Evolutionary conservation across 2,888 invertebrate genomes (phyloP).

Genomic region (Barypeithes pellucidus): DNA sequence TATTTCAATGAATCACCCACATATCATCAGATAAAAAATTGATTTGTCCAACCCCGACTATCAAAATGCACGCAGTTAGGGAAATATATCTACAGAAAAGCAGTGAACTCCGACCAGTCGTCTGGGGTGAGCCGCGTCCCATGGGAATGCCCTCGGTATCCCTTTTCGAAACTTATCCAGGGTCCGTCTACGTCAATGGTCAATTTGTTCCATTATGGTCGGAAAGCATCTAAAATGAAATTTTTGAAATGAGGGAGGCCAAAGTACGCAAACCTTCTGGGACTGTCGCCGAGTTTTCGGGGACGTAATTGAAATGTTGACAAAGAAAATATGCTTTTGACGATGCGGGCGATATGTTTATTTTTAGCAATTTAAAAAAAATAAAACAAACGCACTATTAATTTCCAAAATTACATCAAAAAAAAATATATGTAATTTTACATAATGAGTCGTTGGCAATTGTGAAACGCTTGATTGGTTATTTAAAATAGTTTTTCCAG

Average conservation of each 20-base stretch:
- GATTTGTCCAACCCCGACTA: slow-evolving; percentile 35
- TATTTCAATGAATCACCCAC: slow-evolving; percentile 13
- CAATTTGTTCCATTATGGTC: slow-evolving; percentile 53
- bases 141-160: slow-evolving; percentile 37
- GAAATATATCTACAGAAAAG: slow-evolving; percentile 32
- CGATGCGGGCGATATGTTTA: too few species aligned
- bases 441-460: too few species aligned
- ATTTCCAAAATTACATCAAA: too few species aligned
- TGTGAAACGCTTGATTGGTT: too few species aligned
- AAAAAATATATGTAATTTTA: too few species aligned
- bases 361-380: too few species aligned
- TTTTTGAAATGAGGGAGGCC: slow-evolving; percentile 43
- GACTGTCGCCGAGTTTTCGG: slow-evolving; percentile 26
- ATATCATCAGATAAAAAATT: slow-evolving; percentile 41
- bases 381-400: too few species aligned
- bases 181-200: slow-evolving; percentile 52
- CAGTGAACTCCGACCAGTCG: slow-evolving; percentile 30
- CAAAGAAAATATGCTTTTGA: slow-evolving; percentile 22
- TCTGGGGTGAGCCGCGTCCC: slow-evolving; percentile 41
- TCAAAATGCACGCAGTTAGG: slow-evolving; percentile 38
- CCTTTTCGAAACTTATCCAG: slow-evolving; percentile 48
- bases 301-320: slow-evolving; percentile 41
- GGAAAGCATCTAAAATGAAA: slow-evolving; percentile 46
- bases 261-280: slow-evolving; percentile 27
- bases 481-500: too few species aligned